A percentile compares a stretch with the other conserved stretches of the same genome.
Conservation (phyloP, 2,797 vertebrate species). For the Tauraco hartlaubi region DNA sequence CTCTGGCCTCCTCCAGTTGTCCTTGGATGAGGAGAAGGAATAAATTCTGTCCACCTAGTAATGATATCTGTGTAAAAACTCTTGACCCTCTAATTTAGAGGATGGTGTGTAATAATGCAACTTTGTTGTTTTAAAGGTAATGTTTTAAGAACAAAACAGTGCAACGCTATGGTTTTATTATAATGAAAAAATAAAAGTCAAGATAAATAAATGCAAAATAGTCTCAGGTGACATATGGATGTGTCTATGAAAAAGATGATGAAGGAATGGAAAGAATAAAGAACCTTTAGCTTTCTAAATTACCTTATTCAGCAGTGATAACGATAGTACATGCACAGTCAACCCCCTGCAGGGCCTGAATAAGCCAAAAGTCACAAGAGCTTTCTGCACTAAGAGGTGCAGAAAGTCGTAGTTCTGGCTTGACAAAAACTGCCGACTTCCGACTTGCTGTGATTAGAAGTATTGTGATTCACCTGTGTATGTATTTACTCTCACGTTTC, state of each 20-base stretch:
- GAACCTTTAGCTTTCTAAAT: neutral
- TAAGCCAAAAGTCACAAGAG: neutral
- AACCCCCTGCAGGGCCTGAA: neutral
- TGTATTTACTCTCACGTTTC: neutral
- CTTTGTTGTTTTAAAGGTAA: neutral
- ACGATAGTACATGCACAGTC: neutral
- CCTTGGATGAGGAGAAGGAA: neutral
- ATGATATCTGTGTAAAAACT: neutral
- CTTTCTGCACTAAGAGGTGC: neutral
- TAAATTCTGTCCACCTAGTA: neutral
- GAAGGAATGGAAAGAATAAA: neutral
- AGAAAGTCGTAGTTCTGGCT: neutral
- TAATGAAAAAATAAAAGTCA: neutral
- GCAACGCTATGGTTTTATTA: neutral
- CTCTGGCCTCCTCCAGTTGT: neutral
- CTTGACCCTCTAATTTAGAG: neutral
- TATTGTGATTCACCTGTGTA: accelerated
- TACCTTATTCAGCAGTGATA: neutral
- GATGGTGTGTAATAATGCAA: neutral
- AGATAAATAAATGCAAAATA: neutral
- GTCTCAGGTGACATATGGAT: neutral
- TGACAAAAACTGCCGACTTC: neutral
- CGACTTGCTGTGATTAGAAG: neutral
- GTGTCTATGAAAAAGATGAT: neutral
- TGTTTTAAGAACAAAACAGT: neutral